A percentile compares a stretch with the other conserved stretches of the same genome.
phyloP scores from a whole-genome alignment of 2,797 vertebrate species.

The Enteromius treurensis region DNA sequence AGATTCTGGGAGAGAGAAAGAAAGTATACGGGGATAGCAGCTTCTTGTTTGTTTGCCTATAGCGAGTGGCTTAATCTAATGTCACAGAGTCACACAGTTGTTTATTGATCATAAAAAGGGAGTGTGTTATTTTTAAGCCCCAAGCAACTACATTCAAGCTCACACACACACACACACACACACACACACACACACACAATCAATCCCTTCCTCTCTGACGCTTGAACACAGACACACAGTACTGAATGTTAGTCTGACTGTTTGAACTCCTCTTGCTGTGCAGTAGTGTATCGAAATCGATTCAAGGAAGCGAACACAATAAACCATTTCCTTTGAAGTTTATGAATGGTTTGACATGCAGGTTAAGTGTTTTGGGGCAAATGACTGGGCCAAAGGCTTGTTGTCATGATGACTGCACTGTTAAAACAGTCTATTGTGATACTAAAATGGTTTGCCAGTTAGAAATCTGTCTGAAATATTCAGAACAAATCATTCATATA shows the following conservation, averaged over 20 bases:
- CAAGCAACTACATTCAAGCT: slow-evolving; percentile 13
- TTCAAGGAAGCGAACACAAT: slow-evolving; percentile 35
- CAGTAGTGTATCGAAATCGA: neutral
- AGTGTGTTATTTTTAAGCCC: slow-evolving; percentile 28
- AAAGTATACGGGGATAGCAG: slow-evolving; percentile 12
- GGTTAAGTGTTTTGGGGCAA: slow-evolving; percentile 20
- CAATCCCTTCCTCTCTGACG: neutral
- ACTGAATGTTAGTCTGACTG: slow-evolving; percentile 6
- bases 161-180: neutral
- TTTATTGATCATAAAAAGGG: slow-evolving; percentile 50
- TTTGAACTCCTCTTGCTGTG: neutral
- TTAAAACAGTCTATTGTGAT: slow-evolving; percentile 1
- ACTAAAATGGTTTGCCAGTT: neutral
- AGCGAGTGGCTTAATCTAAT: slow-evolving; percentile 43
- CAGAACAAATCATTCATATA: neutral
- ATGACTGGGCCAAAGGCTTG: slow-evolving; percentile 16
- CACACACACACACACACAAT: slow-evolving; percentile 12
- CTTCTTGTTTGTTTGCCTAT: slow-evolving; percentile 29
- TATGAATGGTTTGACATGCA: slow-evolving; percentile 36
- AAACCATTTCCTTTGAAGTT: slow-evolving; percentile 37
- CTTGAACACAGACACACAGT: neutral
- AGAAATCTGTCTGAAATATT: slow-evolving; percentile 10
- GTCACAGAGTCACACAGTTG: slow-evolving; percentile 44
- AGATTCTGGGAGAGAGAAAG: slow-evolving; percentile 5
- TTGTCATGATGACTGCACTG: slow-evolving; percentile 38